A percentile compares a stretch with the other conserved stretches of the same genome.
Conservation (phyloP, 2,888 invertebrate genomes). For the Mongoloraphidia duomilia region DNA sequence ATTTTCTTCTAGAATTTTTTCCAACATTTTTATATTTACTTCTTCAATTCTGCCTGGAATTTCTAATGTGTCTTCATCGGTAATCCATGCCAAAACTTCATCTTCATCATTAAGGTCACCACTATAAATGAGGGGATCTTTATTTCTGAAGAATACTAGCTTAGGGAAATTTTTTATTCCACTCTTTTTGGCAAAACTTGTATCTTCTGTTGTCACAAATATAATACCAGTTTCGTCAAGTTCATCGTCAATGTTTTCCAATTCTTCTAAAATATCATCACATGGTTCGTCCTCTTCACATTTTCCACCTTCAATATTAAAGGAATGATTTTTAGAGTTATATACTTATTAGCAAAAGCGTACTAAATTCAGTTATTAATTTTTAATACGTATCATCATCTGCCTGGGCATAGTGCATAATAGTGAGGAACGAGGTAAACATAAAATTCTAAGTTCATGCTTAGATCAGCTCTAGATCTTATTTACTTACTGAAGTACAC, state of each 20-base stretch:
- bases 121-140: conserved; percentile 67
- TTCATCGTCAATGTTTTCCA: conserved; percentile 88
- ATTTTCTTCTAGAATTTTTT: conserved; percentile 75
- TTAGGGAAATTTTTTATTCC: conserved; percentile 75
- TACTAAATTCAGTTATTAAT: too few relatives aligned
- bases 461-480: background rate
- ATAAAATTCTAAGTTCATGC: background rate
- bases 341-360: background rate
- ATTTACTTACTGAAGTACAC: conserved; percentile 70
- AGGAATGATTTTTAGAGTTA: background rate
- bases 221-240: conserved; percentile 85
- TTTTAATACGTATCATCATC: background rate
- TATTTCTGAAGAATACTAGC: conserved; percentile 81
- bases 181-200: conserved; percentile 63
- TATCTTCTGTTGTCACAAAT: conserved; percentile 85
- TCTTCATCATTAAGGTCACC: conserved; percentile 85
- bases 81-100: conserved; percentile 80
- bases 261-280: conserved; percentile 67
- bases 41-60: conserved; percentile 89
- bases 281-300: conserved; percentile 81
- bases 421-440: background rate
- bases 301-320: conserved; percentile 45
- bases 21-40: conserved; percentile 79
- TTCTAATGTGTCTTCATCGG: conserved; percentile 78
- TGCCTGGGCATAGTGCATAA: background rate